Evolutionary conservation across 2,888 invertebrate species (phyloP), one percentile per base, ranked within the genome.

Genomic region (Bembecia ichneumoniformis): DNA sequence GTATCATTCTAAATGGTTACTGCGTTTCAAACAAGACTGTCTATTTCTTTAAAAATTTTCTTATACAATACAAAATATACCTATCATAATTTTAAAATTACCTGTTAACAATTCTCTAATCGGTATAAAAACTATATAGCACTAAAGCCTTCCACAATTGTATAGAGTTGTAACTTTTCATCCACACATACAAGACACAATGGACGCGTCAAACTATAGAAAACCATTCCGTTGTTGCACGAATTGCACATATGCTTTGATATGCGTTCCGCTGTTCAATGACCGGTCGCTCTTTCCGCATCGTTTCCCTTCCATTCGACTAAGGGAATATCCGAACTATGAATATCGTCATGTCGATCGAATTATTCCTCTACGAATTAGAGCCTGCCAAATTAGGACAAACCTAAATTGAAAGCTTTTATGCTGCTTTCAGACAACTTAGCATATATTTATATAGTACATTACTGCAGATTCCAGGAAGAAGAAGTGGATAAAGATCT

Each of bases 271-370:
- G 48, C 51, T 49, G 49, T 40, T 51, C 51, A 46, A 51, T 54
- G 56, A 54, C 54, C 52, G 51, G 57, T 55, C 58, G 55, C 56
- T 51, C 54, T 58, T 57, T 57, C 56, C 60, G 56, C 50, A 47
- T 43, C 48, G 49, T 11, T 50, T 53, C 54, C 54, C 48, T 40
- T 48, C 52, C n/a, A 49, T 51, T 49, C 50, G 47, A 51, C 47
- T 46, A 47, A 43, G 43, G 20, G 43, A 51, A 52, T 49, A 40
- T 47, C 47, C 47, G 47, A 20, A 43, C n/a, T 36, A 16, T 17
- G 10, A 20, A n/a, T 16, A 16, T 13, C 9, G 40, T 17, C 47
- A 20, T 16, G 16, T 28, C 20, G 47, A 43, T 40, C 13, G 47
- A 40, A 40, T 47, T 36, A 47, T 40, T 40, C 11, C n/a, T 10